A percentile compares a stretch with the other conserved stretches of the same genome.
Conservation (phyloP, 2,888 invertebrate species). For the Hirtodrosophila cameraria region DNA sequence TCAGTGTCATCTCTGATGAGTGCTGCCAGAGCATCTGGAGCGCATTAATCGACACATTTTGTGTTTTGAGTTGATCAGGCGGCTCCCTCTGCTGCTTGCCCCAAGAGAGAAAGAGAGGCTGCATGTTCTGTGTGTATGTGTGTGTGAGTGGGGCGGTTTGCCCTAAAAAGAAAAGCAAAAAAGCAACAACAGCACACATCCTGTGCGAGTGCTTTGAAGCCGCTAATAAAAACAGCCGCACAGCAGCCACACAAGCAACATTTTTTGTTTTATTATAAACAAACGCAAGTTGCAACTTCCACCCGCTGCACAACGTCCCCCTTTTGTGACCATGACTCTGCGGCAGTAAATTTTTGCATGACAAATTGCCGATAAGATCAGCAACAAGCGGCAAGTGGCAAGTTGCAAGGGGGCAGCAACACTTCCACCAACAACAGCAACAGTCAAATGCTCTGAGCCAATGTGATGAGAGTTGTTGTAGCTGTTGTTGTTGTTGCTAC, state of each 20-base stretch:
- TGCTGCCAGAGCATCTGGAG: slow-evolving; percentile 69
- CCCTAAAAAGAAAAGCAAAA: slow-evolving; percentile 18
- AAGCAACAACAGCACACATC: slow-evolving; percentile 50
- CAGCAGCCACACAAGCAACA: slow-evolving; percentile 53
- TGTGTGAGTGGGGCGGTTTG: slow-evolving; percentile 2
- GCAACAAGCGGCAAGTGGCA: slow-evolving; percentile 35
- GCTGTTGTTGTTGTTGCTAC: slow-evolving; percentile 8
- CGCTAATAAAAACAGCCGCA: slow-evolving; percentile 56
- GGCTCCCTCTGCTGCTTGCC: slow-evolving; percentile 11
- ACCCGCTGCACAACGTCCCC: slow-evolving; percentile 1
- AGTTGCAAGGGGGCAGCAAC: slow-evolving; percentile 22
- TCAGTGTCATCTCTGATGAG: slow-evolving; percentile 30
- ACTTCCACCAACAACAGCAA: slow-evolving; percentile 5
- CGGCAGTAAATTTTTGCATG: slow-evolving; percentile 77
- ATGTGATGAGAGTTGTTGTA: slow-evolving; percentile 33
- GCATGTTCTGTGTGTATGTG: neutral
- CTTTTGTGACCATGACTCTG: slow-evolving; percentile 29
- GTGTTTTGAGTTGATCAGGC: slow-evolving; percentile 62
- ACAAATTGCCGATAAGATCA: slow-evolving; percentile 81
- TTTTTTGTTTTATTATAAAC: slow-evolving; percentile 63
- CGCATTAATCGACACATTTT: slow-evolving; percentile 80
- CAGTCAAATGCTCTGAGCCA: slow-evolving; percentile 25
- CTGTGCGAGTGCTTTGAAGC: slow-evolving; percentile 68
- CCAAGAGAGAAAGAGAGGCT: slow-evolving; percentile 11
- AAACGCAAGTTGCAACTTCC: slow-evolving; percentile 49